These are phyloP conservation scores for Triplophysa tibetana DNA, from an alignment of 2,113 vertebrate species.

Conservation along the genomic window DNA sequence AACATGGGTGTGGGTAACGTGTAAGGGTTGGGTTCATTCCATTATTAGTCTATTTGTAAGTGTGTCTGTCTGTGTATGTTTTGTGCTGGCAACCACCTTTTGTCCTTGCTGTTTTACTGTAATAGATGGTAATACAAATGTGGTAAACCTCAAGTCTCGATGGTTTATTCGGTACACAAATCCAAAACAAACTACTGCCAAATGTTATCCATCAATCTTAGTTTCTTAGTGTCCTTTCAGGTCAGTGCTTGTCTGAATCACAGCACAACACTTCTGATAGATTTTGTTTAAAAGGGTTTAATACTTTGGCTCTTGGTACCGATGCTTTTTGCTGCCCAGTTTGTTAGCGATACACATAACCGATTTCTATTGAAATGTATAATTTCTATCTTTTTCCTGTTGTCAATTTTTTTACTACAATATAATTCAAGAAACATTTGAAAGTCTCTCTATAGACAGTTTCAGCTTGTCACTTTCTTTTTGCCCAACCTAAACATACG, in stretches of 20 bases:
- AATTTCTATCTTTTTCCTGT: too few species aligned
- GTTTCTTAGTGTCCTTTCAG: constrained; percentile 12
- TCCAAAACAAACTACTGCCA: constrained; percentile 1
- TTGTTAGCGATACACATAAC: neutral
- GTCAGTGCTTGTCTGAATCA: constrained; percentile 1
- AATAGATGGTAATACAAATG: neutral
- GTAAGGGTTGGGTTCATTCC: constrained; percentile 19
- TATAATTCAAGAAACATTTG: too few species aligned
- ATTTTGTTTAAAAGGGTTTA: constrained; percentile 20
- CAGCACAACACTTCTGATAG: neutral
- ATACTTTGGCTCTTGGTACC: neutral
- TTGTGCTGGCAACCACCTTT: too few species aligned
- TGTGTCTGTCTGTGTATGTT: constrained; percentile 17
- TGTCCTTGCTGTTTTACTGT: neutral
- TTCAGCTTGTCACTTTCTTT: too few species aligned
- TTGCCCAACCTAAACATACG: too few species aligned
- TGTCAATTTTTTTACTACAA: too few species aligned
- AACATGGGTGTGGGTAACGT: constrained; percentile 33
- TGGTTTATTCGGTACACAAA: constrained; percentile 20
- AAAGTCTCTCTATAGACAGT: too few species aligned
- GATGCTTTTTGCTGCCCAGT: neutral
- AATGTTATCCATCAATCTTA: constrained; percentile 5
- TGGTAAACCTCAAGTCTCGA: constrained; percentile 6
- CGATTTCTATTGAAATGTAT: too few species aligned
- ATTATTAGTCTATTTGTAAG: constrained; percentile 31